Conservation (phyloP, 2,888 invertebrate species). For the Saturnia pavonia region DNA sequence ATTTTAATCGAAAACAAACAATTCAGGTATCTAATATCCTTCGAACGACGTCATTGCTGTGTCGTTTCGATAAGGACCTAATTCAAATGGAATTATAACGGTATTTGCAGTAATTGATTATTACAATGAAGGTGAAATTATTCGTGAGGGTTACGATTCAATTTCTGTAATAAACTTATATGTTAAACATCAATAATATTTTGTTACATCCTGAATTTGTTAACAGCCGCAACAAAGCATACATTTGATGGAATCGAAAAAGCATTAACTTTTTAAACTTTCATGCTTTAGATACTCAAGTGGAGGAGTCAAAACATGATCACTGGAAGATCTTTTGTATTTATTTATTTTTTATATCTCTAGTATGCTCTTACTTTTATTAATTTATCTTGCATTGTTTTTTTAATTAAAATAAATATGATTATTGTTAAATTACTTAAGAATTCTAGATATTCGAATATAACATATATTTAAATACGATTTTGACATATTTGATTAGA, state of each 20-base stretch:
- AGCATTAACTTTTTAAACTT: not conserved
- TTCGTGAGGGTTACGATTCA: not conserved
- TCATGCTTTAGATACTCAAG: not conserved
- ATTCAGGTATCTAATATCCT: slow-evolving; percentile 30
- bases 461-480: not conserved
- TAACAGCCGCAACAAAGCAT: not conserved
- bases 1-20: slow-evolving; percentile 40
- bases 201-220: not conserved
- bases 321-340: not conserved
- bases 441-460: not conserved
- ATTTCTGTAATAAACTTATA: not conserved
- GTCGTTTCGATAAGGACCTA: slow-evolving; percentile 24
- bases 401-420: not conserved
- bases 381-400: not conserved
- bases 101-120: slow-evolving; percentile 25
- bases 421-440: not conserved
- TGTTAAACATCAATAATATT: not conserved
- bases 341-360: not conserved
- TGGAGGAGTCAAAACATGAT: not conserved
- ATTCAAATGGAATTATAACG: slow-evolving; percentile 35
- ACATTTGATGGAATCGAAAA: not conserved
- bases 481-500: not conserved
- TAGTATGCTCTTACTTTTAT: not conserved
- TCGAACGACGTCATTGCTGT: slow-evolving; percentile 40
- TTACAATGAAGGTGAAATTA: not conserved